Conservation (phyloP, 2,888 invertebrate species). For the Dicranocentrus wangi region DNA sequence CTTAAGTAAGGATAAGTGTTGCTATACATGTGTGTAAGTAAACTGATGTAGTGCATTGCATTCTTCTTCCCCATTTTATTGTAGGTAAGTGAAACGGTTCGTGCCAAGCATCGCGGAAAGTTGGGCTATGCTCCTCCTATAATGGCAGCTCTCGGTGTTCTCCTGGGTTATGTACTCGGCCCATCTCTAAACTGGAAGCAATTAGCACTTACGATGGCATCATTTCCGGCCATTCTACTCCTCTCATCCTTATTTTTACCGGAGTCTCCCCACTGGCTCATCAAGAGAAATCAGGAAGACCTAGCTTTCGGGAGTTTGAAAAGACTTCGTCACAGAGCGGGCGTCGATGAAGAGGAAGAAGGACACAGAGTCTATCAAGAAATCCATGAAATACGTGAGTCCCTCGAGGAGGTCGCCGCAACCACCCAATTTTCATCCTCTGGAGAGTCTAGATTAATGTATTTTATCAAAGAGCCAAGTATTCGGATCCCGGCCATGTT, state of each 20-base stretch:
- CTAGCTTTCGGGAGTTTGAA: slow-evolving; percentile 77
- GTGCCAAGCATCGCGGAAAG: slow-evolving; percentile 80
- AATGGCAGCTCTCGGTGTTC: slow-evolving; percentile 80
- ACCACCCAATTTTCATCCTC: slow-evolving; percentile 10
- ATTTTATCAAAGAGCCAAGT: slow-evolving; percentile 41
- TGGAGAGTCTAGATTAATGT: neutral
- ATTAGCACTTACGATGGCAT: slow-evolving; percentile 78
- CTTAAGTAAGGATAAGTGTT: slow-evolving; percentile 15
- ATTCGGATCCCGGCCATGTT: slow-evolving; percentile 60
- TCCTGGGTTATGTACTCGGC: slow-evolving; percentile 79
- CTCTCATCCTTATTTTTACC: slow-evolving; percentile 78
- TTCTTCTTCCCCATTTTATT: neutral
- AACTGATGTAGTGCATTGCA: neutral
- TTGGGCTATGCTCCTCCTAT: slow-evolving; percentile 81
- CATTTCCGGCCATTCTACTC: slow-evolving; percentile 76
- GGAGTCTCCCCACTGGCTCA: slow-evolving; percentile 81
- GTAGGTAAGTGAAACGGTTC: slow-evolving; percentile 79
- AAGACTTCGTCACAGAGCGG: slow-evolving; percentile 76
- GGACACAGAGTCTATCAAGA: slow-evolving; percentile 55
- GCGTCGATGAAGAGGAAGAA: slow-evolving; percentile 66
- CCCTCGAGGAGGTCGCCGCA: slow-evolving; percentile 32
- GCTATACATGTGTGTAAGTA: neutral
- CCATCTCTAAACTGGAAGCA: slow-evolving; percentile 79
- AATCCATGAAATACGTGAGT: slow-evolving; percentile 56
- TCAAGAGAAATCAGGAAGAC: slow-evolving; percentile 76